phyloP scores from a whole-genome alignment of 2,113 vertebrate genomes.

The Nothoprocta pentlandii region DNA sequence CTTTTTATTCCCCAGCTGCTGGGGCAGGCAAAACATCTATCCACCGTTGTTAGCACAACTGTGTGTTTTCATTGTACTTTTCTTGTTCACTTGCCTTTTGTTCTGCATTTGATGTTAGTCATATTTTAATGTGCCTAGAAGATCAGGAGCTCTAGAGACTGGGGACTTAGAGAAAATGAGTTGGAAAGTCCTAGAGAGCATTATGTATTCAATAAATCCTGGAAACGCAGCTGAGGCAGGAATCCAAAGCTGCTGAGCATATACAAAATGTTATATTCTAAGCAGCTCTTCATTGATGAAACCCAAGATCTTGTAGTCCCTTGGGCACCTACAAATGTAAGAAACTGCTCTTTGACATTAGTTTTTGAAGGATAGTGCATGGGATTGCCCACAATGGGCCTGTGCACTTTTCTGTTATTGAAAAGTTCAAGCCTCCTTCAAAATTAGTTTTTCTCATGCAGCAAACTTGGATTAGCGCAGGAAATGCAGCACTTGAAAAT shows the following conservation, averaged over 20 bases:
- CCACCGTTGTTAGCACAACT: too few relatives aligned
- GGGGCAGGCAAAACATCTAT: background rate
- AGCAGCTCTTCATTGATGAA: background rate
- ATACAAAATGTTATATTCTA: background rate
- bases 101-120: background rate
- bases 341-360: background rate
- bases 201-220: background rate
- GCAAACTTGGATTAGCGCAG: background rate
- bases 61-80: background rate
- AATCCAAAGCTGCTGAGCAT: background rate
- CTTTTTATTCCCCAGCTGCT: background rate
- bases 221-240: background rate
- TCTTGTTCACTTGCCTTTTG: background rate
- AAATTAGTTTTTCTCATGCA: background rate
- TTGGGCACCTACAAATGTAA: background rate
- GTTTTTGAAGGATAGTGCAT: background rate
- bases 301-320: rapidly evolving
- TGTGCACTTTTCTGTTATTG: background rate
- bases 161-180: background rate
- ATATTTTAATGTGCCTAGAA: background rate
- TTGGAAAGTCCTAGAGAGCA: background rate
- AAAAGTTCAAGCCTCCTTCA: background rate
- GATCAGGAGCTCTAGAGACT: background rate
- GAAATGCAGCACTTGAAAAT: background rate
- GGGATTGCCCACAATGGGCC: background rate